Evolutionary conservation across 2,797 vertebrate genomes (phyloP).

Genomic region (Melanotaenia parkinsoni): DNA sequence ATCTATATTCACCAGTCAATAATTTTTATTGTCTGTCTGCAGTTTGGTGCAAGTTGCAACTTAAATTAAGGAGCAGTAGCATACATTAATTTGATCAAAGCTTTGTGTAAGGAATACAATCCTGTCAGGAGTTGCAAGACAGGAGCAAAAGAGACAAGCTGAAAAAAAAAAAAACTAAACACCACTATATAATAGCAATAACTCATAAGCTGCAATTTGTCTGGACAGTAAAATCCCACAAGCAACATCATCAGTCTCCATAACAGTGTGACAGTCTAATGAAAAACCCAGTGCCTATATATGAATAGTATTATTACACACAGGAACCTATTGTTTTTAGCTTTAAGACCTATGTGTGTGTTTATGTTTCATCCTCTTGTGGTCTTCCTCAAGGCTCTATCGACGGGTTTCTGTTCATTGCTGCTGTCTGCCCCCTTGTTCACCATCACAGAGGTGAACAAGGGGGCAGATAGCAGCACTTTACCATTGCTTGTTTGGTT

Average conservation of each 20-base stretch:
- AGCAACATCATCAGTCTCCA: neutral
- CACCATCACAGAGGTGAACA: too few relatives aligned
- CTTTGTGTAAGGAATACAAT: neutral
- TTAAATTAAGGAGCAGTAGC: too few relatives aligned
- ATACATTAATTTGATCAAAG: neutral
- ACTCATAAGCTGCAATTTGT: neutral
- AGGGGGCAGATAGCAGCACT: too few relatives aligned
- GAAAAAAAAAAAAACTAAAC: neutral
- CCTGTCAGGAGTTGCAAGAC: neutral
- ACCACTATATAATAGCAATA: neutral
- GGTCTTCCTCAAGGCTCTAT: neutral
- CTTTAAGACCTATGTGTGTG: neutral
- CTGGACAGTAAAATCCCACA: neutral
- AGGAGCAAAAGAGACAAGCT: neutral
- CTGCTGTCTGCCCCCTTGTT: too few relatives aligned
- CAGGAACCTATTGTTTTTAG: neutral
- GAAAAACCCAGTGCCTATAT: neutral
- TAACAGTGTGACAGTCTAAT: neutral
- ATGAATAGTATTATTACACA: neutral
- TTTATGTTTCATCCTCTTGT: neutral
- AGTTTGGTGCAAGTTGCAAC: neutral
- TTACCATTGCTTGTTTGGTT: too few relatives aligned
- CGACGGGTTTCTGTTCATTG: too few relatives aligned
- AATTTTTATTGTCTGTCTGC: neutral
- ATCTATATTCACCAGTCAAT: neutral